Evolutionary conservation across 2,797 vertebrate genomes (phyloP).

Genomic region (Megalops cyprinoides): DNA sequence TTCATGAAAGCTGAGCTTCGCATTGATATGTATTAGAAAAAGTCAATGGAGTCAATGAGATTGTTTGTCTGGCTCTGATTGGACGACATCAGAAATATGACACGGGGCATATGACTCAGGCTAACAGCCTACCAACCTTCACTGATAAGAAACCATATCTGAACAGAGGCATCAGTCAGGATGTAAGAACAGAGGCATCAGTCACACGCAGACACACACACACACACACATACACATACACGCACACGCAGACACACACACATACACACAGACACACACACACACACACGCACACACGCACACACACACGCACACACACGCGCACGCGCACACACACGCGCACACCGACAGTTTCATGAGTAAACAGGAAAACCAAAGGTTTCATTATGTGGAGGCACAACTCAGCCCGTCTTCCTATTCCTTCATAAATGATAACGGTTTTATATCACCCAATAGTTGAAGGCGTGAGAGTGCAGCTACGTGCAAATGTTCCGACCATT

Average conservation of each 20-base stretch:
- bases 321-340: background rate
- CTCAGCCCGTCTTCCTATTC: slow-evolving; percentile 47
- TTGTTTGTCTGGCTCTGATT: too few relatives aligned
- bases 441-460: background rate
- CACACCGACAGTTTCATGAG: slow-evolving; percentile 42
- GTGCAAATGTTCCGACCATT: background rate
- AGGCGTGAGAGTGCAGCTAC: background rate
- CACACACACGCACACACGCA: background rate
- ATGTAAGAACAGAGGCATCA: background rate
- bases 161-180: too few relatives aligned
- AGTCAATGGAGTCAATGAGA: too few relatives aligned
- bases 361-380: slow-evolving; percentile 54
- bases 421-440: slow-evolving; percentile 25
- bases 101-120: too few relatives aligned
- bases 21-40: too few relatives aligned
- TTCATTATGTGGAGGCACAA: slow-evolving; percentile 36
- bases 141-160: too few relatives aligned
- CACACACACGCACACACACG: background rate
- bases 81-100: too few relatives aligned
- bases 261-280: slow-evolving; percentile 33
- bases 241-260: slow-evolving; percentile 16
- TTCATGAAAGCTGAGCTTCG: too few relatives aligned
- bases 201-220: slow-evolving; percentile 10
- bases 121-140: too few relatives aligned
- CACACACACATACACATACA: slow-evolving; percentile 7